Evolutionary conservation across 1,140 invertebrate genomes (phyloP), one percentile per base, ranked within the genome.

Genomic region (Procambarus clarkii): DNA sequence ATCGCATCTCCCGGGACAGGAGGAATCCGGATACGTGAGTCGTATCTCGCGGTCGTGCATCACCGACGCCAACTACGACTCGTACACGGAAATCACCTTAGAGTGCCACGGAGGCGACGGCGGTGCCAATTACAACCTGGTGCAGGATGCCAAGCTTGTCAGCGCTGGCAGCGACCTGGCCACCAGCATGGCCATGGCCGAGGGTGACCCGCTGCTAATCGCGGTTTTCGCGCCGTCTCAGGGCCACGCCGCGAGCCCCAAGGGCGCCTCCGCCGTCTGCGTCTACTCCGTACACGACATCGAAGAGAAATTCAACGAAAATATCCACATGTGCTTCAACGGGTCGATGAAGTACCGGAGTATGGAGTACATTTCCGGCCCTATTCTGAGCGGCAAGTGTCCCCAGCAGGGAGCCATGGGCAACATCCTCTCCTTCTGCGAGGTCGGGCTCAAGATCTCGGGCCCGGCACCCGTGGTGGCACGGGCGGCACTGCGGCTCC

Each of bases 241-340:
- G 94, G 97, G 97, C 91, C 97, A 98, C 79, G 97, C 96, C 46
- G 97, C 97, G 94, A 97, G 97, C 93, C 97, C 97, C 0, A 94
- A 96, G 92, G 93, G 96, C 7, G 96, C 96, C 79, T 98, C 98
- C 5, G 98, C 98, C 0, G 94, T 99, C 90, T 98, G 97, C 94
- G 93, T 95, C 3, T 96, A 94, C 93, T 94, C 95, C 5, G 95
- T 99, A 84, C 96, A 97, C 92, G 97, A 98, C 71, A 98, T 99
- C 93, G 97, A 99, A 94, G 96, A 96, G 83, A 97, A 97, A 94
- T 99, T 99, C 94, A 98, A 98, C 93, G 97, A 98, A 94, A 99
- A 99, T 95, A 99, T 99, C 93, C 97, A 98, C 94, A 97, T 98
- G 96, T 99, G 98, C 95, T 99, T 99, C 94, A 98, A 99, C 95